Evolutionary conservation across 2,113 vertebrate species (phyloP).

Genomic region (Crotalus viridis): DNA sequence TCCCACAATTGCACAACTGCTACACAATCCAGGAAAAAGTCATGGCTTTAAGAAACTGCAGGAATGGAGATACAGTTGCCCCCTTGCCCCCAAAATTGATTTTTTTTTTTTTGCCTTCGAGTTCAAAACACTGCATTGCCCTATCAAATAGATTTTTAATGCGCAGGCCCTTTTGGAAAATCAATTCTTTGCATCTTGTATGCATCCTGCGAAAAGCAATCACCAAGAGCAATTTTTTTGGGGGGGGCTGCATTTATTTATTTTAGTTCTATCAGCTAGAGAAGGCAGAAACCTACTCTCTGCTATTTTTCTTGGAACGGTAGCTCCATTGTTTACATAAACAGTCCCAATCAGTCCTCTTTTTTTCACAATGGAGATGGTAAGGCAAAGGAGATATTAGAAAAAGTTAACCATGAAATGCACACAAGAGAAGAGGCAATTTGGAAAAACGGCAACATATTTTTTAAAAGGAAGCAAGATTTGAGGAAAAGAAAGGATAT

Average conservation of each 20-base stretch:
- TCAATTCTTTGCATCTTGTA: slow-evolving; percentile 60
- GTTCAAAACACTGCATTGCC: not conserved
- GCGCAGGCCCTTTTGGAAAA: slow-evolving; percentile 59
- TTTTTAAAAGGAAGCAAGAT: slow-evolving; percentile 40
- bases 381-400: slow-evolving; percentile 44
- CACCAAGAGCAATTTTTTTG: slow-evolving; percentile 50
- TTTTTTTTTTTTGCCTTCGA: not conserved
- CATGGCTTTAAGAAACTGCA: not conserved
- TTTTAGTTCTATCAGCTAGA: slow-evolving; percentile 61
- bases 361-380: slow-evolving; percentile 49
- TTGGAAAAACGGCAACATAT: slow-evolving; percentile 48
- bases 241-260: slow-evolving; percentile 56
- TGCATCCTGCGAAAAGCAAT: slow-evolving; percentile 60
- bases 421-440: slow-evolving; percentile 22
- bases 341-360: slow-evolving; percentile 63
- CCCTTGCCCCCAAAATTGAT: not conserved
- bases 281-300: not conserved
- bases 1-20: not conserved
- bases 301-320: slow-evolving; percentile 50
- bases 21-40: not conserved
- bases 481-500: not conserved
- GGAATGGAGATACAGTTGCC: not conserved
- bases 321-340: slow-evolving; percentile 60
- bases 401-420: slow-evolving; percentile 52
- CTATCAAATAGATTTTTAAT: slow-evolving; percentile 66